phyloP scores from a whole-genome alignment of 2,113 vertebrate genomes.

The Miniopterus natalensis region DNA sequence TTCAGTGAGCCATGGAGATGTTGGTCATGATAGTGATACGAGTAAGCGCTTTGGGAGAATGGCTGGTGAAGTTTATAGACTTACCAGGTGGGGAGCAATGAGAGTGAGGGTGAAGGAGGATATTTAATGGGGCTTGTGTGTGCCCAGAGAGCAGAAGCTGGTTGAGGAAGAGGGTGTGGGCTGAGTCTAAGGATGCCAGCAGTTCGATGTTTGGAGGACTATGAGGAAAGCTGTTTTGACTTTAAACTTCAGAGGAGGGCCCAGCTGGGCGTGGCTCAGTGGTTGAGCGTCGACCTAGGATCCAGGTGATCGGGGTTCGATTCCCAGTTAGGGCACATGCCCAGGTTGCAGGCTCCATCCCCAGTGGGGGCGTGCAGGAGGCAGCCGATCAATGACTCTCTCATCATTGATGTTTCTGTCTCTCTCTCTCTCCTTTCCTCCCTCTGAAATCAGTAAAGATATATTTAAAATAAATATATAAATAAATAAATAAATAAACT shows the following conservation, averaged over 20 bases:
- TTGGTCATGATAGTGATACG: constrained; percentile 14
- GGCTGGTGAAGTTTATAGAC: background rate
- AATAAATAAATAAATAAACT: background rate
- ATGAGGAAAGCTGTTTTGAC: constrained; percentile 8
- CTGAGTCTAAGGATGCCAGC: background rate
- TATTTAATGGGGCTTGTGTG: background rate
- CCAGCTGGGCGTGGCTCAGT: too few species aligned
- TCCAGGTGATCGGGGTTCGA: too few species aligned
- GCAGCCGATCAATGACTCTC: too few species aligned
- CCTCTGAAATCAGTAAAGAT: too few species aligned
- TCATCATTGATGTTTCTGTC: too few species aligned
- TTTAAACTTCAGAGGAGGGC: background rate
- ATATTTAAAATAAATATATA: too few species aligned
- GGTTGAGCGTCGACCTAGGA: too few species aligned
- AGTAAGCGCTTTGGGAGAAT: background rate
- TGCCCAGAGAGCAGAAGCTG: constrained; percentile 1
- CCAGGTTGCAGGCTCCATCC: too few species aligned
- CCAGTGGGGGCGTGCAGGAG: too few species aligned
- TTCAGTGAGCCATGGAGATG: constrained; percentile 38
- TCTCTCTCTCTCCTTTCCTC: too few species aligned
- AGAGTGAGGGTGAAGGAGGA: background rate
- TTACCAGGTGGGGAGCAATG: background rate
- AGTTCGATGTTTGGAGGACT: background rate
- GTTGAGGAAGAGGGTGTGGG: background rate
- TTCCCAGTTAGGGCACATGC: too few species aligned